phyloP scores from a whole-genome alignment of 2,888 invertebrate species.

The Nomada fabriciana region DNA sequence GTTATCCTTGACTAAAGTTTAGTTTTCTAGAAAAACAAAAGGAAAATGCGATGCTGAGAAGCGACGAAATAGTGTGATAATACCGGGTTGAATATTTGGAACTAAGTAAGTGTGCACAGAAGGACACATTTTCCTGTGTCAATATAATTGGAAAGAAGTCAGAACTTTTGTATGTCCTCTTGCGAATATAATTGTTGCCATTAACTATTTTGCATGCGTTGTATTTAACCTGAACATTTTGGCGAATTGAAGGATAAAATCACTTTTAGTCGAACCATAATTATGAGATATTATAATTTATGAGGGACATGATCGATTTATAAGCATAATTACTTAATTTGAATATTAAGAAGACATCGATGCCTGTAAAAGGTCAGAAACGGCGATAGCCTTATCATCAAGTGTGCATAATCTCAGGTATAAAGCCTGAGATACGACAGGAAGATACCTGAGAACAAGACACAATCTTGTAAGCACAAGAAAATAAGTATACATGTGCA shows the following conservation, averaged over 20 bases:
- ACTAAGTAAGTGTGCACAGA: not conserved
- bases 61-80: slow-evolving; percentile 3
- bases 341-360: not conserved
- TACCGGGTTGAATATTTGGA: not conserved
- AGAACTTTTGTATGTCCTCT: no score
- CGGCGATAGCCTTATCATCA: not conserved
- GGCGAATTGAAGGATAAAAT: no score
- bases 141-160: not conserved
- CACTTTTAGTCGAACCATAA: no score
- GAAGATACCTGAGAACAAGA: not conserved
- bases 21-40: slow-evolving; percentile 22
- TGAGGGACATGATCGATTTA: not conserved
- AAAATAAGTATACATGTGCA: not conserved
- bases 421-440: not conserved
- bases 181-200: no score
- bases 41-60: not conserved
- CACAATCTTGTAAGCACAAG: no score
- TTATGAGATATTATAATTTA: not conserved
- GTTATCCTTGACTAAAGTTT: slow-evolving; percentile 41
- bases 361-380: not conserved
- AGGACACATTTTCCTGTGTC: not conserved
- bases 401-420: not conserved
- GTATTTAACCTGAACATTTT: no score
- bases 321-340: not conserved
- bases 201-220: no score